Evolutionary conservation across 2,888 invertebrate species (phyloP), one percentile per base, ranked within the genome.

Genomic region (Microplitis deprimator): DNA sequence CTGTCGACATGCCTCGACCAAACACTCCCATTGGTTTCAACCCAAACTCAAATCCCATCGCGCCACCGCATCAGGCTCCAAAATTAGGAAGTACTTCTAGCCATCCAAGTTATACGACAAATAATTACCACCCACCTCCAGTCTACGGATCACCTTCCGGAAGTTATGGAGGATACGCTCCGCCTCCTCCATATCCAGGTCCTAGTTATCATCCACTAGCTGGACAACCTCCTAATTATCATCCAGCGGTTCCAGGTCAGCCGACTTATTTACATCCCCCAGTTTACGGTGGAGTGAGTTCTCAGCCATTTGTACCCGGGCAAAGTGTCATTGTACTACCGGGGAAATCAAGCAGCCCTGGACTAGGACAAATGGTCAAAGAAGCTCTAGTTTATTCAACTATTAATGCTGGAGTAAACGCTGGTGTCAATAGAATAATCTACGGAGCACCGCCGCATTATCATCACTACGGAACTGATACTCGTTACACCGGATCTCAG

Each of bases 381-480:
- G 85, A 86, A 71, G 86, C 86, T 5, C 78, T 86, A 1, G 82
- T 86, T 0, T 84, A 80, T 62, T 86, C 86, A 1, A 81, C 84
- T 5, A 80, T 86, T 7, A 84, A 85, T 5, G 86, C 85, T 7
- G 50, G 50, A 50, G 50, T 50, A 8, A 50, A 50, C 0, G 89
- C 77, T 29, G 85, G 81, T 7, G 83, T 86, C 62, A 84, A 85
- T n/a, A 82, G 85, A n/a, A 1, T 85, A 1, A 75, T 86, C 20
- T 84, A 85, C 69, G 85, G 85, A 50, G 77, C 81, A 7, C 75
- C 78, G 0, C 72, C 79, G 60, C 78, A 80, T 76, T 79, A 80
- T 38, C 76, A 82, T 75, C 73, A 77, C 38, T 7, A 13, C 1
- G 13, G 20, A 13, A 1, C 13, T 65, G 74, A 29, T 29, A 29